Percentiles rank a stretch among this genome's conserved stretches.
Evolutionary conservation across 2,888 invertebrate genomes (phyloP).

Genomic region (Hemaris fuciformis): DNA sequence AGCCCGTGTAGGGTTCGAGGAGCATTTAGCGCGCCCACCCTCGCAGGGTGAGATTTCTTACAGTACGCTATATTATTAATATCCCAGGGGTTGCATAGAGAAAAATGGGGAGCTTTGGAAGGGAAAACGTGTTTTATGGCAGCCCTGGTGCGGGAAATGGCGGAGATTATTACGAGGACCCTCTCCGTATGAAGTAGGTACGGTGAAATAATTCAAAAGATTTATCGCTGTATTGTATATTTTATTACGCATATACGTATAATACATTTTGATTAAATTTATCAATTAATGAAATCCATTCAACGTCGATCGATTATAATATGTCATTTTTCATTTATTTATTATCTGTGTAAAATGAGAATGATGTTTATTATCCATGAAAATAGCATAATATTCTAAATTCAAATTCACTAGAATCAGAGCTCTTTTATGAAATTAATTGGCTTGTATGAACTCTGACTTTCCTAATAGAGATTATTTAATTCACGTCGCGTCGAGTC

Average conservation of each 20-base stretch:
- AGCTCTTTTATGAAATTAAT: too few relatives aligned
- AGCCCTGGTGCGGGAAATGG: constrained; percentile 38
- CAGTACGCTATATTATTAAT: constrained; percentile 76
- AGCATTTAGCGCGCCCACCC: constrained; percentile 69
- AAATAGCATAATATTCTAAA: too few relatives aligned
- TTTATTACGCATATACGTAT: neutral
- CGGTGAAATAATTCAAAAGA: neutral
- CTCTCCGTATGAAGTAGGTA: neutral
- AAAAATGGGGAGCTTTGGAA: constrained; percentile 58
- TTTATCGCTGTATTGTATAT: neutral
- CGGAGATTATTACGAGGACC: constrained; percentile 32
- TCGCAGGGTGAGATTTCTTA: constrained; percentile 74
- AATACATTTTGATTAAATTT: neutral
- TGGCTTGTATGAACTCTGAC: too few relatives aligned
- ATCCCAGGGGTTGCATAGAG: constrained; percentile 59
- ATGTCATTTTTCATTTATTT: too few relatives aligned
- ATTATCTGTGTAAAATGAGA: too few relatives aligned
- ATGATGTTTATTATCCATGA: too few relatives aligned
- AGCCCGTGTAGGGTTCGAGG: constrained; percentile 61
- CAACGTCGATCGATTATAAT: too few relatives aligned
- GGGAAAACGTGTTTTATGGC: constrained; percentile 22
- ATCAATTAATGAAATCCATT: too few relatives aligned
- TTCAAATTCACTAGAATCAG: too few relatives aligned
- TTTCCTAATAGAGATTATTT: too few relatives aligned
- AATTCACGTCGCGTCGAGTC: too few relatives aligned